Conservation (phyloP, 2,113 vertebrate species). For the Physeter macrocephalus region DNA sequence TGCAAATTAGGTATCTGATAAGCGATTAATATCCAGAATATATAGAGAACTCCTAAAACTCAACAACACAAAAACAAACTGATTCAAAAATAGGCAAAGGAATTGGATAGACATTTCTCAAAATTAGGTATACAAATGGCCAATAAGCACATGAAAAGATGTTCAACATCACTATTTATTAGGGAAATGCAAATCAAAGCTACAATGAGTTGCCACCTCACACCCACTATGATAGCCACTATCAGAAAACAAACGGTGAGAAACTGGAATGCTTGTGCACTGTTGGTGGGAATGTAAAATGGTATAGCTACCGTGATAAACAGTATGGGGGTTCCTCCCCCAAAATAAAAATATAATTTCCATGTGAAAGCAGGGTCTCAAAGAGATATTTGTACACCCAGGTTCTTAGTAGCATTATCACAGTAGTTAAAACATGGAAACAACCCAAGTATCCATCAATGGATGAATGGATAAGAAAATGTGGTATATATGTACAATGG, state of each 20-base stretch:
- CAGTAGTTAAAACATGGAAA: not conserved
- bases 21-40: not conserved
- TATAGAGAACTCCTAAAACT: not conserved
- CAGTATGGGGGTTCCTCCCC: not conserved
- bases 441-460: not conserved
- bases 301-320: not conserved
- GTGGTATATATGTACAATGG: not conserved
- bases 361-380: not conserved
- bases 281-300: not conserved
- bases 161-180: too few species aligned
- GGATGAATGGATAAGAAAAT: not conserved
- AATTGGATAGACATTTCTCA: too few species aligned
- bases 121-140: too few species aligned
- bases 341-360: not conserved
- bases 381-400: not conserved
- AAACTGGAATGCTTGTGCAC: not conserved
- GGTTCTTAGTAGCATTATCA: not conserved
- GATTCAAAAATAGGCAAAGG: not conserved
- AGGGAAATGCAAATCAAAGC: too few species aligned
- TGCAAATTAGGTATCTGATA: not conserved
- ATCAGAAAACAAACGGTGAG: not conserved
- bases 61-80: not conserved
- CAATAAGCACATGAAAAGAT: too few species aligned
- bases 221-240: not conserved
- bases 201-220: too few species aligned